phyloP scores from a whole-genome alignment of 2,888 invertebrate genomes.

The Tenthredo mesomela region DNA sequence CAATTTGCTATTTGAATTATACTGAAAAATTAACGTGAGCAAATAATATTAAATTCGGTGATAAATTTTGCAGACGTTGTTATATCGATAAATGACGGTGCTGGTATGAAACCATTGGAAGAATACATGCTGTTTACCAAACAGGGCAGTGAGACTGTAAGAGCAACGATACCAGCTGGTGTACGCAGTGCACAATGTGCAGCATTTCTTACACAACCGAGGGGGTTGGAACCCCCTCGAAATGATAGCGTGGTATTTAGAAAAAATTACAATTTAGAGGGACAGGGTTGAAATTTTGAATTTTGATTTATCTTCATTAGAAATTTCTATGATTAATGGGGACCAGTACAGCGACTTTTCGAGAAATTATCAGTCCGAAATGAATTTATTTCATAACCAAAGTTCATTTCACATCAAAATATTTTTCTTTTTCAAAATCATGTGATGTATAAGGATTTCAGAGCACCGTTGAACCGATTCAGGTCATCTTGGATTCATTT shows the following conservation, averaged over 20 bases:
- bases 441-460: too few species aligned
- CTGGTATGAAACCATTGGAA: slow-evolving; percentile 90
- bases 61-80: slow-evolving; percentile 85
- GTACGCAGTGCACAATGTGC: slow-evolving; percentile 93
- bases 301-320: background rate
- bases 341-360: too few species aligned
- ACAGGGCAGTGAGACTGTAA: slow-evolving; percentile 90
- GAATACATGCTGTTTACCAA: slow-evolving; percentile 96
- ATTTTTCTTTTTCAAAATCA: too few species aligned
- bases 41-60: too few species aligned
- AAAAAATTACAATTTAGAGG: background rate
- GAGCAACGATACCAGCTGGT: slow-evolving; percentile 92
- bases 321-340: too few species aligned
- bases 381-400: too few species aligned
- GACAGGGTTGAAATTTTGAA: background rate
- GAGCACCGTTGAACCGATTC: too few species aligned
- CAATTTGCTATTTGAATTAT: background rate
- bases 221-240: slow-evolving; percentile 73
- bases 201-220: slow-evolving; percentile 81
- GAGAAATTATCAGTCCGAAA: too few species aligned
- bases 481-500: too few species aligned
- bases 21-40: background rate
- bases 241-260: slow-evolving; percentile 79
- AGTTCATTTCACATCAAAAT: too few species aligned
- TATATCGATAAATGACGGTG: slow-evolving; percentile 87